Evolutionary conservation across 1,140 invertebrate genomes (phyloP).

Genomic region (Eulimnadia texana): DNA sequence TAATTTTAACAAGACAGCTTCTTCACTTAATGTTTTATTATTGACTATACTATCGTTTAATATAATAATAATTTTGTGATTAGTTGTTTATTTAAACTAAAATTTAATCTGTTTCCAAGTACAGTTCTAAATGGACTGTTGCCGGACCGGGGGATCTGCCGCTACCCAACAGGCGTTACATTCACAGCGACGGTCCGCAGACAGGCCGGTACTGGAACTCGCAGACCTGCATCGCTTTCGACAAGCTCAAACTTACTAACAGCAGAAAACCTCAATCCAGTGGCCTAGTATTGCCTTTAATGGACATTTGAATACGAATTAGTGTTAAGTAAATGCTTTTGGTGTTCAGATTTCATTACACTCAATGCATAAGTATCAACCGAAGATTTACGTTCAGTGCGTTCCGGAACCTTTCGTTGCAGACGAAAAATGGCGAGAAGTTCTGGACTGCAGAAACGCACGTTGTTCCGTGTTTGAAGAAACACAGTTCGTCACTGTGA

Average conservation of each 20-base stretch:
- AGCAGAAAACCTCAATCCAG: conserved; percentile 36
- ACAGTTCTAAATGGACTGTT: conserved; percentile 26
- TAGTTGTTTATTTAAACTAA: background rate
- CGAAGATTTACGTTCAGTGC: conserved; percentile 32
- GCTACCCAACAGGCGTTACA: conserved; percentile 29
- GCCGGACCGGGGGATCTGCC: conserved; percentile 25
- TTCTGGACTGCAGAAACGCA: conserved; percentile 17
- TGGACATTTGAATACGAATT: background rate
- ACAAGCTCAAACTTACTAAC: conserved; percentile 47
- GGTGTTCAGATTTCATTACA: conserved; percentile 34
- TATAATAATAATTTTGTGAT: background rate
- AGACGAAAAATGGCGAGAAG: conserved; percentile 21
- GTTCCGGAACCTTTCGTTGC: background rate
- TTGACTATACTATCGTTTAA: too few relatives aligned
- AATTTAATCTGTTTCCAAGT: background rate
- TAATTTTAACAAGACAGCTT: too few relatives aligned
- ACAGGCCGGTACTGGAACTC: conserved; percentile 36
- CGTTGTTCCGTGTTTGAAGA: conserved; percentile 36
- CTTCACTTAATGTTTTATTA: too few relatives aligned
- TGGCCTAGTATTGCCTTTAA: conserved; percentile 32
- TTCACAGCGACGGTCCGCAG: conserved; percentile 40
- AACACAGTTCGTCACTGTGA: conserved; percentile 42
- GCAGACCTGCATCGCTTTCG: conserved; percentile 37
- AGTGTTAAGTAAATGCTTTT: background rate
- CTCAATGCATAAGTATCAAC: conserved; percentile 40